A percentile compares a stretch with the other conserved stretches of the same genome.
Evolutionary conservation across 2,113 vertebrate species (phyloP).

Genomic region (Pangasianodon gigas): DNA sequence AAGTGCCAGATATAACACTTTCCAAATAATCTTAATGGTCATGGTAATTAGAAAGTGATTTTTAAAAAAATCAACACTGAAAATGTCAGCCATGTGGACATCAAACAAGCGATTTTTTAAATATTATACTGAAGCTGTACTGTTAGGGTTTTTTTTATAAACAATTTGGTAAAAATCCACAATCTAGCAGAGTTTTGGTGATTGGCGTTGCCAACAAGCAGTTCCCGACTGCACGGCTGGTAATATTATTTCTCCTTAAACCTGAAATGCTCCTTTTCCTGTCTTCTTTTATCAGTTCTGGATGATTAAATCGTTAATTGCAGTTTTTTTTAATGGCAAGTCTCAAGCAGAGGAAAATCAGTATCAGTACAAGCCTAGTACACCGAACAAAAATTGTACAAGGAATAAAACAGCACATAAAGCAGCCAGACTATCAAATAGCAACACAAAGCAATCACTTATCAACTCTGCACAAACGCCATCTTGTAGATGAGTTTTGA

Average conservation of each 20-base stretch:
- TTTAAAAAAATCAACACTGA: background rate
- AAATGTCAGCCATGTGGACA: background rate
- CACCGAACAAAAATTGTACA: too few relatives aligned
- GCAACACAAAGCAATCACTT: too few relatives aligned
- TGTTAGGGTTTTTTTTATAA: background rate
- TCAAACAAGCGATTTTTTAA: background rate
- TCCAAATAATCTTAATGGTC: background rate
- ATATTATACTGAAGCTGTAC: background rate
- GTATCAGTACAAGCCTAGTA: too few relatives aligned
- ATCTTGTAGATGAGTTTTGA: too few relatives aligned
- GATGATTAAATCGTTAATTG: too few relatives aligned
- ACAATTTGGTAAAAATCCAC: background rate
- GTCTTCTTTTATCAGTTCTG: too few relatives aligned
- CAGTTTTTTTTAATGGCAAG: too few relatives aligned
- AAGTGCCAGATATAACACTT: background rate
- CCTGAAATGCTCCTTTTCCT: background rate
- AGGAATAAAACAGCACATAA: too few relatives aligned
- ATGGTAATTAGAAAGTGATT: background rate
- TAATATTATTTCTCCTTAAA: background rate
- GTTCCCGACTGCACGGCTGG: background rate
- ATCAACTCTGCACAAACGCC: too few relatives aligned
- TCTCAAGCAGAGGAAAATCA: too few relatives aligned
- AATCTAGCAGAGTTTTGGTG: background rate
- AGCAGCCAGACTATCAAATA: too few relatives aligned
- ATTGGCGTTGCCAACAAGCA: background rate